phyloP scores from a whole-genome alignment of 92 coral and sea anemone species.

The Siderastrea siderea region DNA sequence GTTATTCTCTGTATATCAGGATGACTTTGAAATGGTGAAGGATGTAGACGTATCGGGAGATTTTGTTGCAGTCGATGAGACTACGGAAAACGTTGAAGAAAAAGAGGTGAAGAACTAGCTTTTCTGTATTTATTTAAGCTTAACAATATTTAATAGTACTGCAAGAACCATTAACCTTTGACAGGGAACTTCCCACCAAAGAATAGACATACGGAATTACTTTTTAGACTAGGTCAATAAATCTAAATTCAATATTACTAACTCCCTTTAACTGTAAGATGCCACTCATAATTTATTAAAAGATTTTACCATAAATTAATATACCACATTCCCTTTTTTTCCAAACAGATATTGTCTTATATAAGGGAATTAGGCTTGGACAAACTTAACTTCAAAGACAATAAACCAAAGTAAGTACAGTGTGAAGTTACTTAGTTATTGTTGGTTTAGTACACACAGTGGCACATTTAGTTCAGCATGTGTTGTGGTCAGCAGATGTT shows the following conservation, averaged over 20 bases:
- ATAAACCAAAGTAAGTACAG: constrained; percentile 15
- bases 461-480: too few relatives aligned
- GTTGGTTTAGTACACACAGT: too few relatives aligned
- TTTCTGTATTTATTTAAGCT: neutral
- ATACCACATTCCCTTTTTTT: neutral
- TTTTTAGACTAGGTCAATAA: too few relatives aligned
- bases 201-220: too few relatives aligned
- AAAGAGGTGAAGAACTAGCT: constrained; percentile 23
- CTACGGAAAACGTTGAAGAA: constrained; percentile 11
- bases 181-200: too few relatives aligned
- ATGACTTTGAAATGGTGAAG: constrained; percentile 91
- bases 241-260: too few relatives aligned
- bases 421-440: neutral
- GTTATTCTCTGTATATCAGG: constrained; percentile 45
- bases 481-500: too few relatives aligned
- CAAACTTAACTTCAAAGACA: constrained; percentile 39
- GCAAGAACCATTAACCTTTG: too few relatives aligned
- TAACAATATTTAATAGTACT: too few relatives aligned
- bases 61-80: constrained; percentile 33
- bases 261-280: too few relatives aligned
- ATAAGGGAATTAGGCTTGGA: constrained; percentile 79
- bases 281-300: too few relatives aligned
- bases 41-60: constrained; percentile 71
- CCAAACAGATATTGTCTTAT: constrained; percentile 70
- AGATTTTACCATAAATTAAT: too few relatives aligned